These are phyloP conservation scores for Lates calcarifer DNA, from an alignment of 2,113 vertebrate genomes.

Conservation along the genomic window DNA sequence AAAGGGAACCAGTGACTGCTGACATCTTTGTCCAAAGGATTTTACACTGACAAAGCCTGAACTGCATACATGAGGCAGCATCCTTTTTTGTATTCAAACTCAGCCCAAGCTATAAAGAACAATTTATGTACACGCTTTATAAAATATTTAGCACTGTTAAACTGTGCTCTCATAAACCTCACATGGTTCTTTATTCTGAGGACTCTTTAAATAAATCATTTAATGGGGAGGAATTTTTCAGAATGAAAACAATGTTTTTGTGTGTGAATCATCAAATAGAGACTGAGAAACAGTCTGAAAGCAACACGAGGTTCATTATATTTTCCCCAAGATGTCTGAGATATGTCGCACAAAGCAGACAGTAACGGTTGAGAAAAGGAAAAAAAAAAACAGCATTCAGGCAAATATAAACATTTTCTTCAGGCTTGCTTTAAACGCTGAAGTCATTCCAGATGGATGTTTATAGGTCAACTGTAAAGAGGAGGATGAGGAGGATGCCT, in stretches of 20 bases:
- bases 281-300: neutral
- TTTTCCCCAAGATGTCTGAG: neutral
- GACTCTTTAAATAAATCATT: slow-evolving; percentile 7
- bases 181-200: neutral
- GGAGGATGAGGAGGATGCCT: slow-evolving; percentile 3
- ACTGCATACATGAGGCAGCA: no score
- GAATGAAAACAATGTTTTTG: neutral
- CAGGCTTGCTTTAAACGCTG: slow-evolving; percentile 25
- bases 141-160: neutral
- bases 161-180: neutral
- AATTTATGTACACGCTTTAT: neutral
- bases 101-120: neutral
- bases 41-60: neutral
- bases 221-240: neutral
- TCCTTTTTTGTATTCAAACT: neutral
- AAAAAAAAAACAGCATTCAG: neutral
- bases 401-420: slow-evolving; percentile 33
- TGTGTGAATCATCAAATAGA: slow-evolving; percentile 9
- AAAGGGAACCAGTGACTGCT: slow-evolving; percentile 19
- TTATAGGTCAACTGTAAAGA: slow-evolving; percentile 60
- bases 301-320: neutral
- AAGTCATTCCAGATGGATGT: slow-evolving; percentile 47
- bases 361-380: slow-evolving; percentile 16
- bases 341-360: neutral
- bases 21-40: neutral